Evolutionary conservation across 2,113 vertebrate species (phyloP), one percentile per base, ranked within the genome.

Genomic region (Felis catus): DNA sequence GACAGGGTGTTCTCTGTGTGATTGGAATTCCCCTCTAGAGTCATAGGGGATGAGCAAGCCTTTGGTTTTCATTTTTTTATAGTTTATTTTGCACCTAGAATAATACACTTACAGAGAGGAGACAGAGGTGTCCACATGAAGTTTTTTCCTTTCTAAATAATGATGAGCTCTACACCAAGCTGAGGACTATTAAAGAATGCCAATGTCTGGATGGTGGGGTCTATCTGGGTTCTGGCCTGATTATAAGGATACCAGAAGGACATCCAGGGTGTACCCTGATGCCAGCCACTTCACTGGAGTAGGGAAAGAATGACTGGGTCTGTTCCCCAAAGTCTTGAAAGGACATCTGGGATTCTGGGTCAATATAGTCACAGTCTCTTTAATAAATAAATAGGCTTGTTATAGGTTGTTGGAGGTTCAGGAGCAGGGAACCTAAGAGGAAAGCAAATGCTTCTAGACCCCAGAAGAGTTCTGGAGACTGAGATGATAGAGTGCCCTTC

Each of bases 1-100:
- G 91, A 97, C 97, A 97, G 91, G 73, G 92, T 87, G 96, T 97
- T 95, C 96, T 97, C 94, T 95, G 55, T 95, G 95, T 58, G 68
- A 94, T 27, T 96, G 98, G 98, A 98, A 98, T 97, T 98, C 97
- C 98, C 98, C 98, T 97, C 63, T 39, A 71, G 61, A 98, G 82
- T 98, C 96, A 97, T n/a, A 97, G 89, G 65, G 74, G 82, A 98
- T 97, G 97, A 98, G 94, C 97, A 97, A 98, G 53, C 0, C 61
- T 96, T 84, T 96, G 97, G 85, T 94, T 98, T 98, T 96, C 66
- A 53, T 95, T 97, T 96, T 95, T 94, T 39, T 48, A 23, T 66
- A 73, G 76, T 85, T 94, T 81, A 66, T 63, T 96, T 97, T 97
- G 68, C 36, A 94, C 68, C 89, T 95, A 93, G 68, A 97, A 94